Evolutionary conservation across 2,888 invertebrate genomes (phyloP).

Genomic region (Tinea pellionella): DNA sequence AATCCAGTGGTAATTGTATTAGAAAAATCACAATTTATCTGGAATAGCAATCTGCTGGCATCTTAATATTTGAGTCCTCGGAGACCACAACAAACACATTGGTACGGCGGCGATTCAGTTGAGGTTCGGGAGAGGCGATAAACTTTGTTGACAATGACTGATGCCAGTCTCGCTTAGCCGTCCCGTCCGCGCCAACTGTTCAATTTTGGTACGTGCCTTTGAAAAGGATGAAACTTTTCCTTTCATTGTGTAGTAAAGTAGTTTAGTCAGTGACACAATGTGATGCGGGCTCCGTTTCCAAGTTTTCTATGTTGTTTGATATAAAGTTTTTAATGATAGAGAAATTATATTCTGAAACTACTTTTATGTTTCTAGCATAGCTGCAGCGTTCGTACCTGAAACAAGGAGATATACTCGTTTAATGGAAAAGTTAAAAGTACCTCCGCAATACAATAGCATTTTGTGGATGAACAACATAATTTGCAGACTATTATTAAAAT

Average conservation of each 20-base stretch:
- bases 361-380: neutral
- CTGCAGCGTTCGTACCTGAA: neutral
- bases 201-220: constrained; percentile 43
- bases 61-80: neutral
- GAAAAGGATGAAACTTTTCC: constrained; percentile 35
- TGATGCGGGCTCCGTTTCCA: constrained; percentile 32
- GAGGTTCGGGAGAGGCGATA: constrained; percentile 32
- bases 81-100: constrained; percentile 54
- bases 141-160: constrained; percentile 63
- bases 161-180: constrained; percentile 32
- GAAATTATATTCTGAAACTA: neutral
- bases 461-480: neutral
- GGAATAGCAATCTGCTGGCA: neutral
- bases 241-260: constrained; percentile 40
- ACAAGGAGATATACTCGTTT: neutral
- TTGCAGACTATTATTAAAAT: constrained; percentile 11
- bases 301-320: constrained; percentile 31
- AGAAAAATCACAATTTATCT: too few relatives aligned
- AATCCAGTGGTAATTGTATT: too few relatives aligned
- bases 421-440: neutral
- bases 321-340: constrained; percentile 22
- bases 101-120: constrained; percentile 37
- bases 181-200: constrained; percentile 33
- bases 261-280: constrained; percentile 41
- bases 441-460: neutral